Evolutionary conservation across 2,888 invertebrate species (phyloP), one percentile per base, ranked within the genome.

Genomic region (Sinodicranocentrus sp.): DNA sequence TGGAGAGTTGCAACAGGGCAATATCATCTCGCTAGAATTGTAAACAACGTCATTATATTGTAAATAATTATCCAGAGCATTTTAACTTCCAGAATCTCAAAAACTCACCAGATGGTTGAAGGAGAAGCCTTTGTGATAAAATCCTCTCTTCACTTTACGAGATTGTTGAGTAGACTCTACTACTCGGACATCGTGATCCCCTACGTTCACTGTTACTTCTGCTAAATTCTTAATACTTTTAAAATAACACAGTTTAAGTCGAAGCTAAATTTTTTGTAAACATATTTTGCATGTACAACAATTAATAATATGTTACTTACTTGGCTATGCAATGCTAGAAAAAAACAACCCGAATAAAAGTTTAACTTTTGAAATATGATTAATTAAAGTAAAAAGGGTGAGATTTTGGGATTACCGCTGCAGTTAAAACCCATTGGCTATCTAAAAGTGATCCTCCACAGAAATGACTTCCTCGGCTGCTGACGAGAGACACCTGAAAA

Each of bases 121-220:
- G 89, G 96, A 95, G 89, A 96, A 96, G 26, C 95, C 95, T 89
- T 94, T 93, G 90, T 96, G 96, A 70, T 96, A 92, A 15, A 96
- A 95, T 1, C 96, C 94, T 85, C 96, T 92, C 89, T 95, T 95
- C 71, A 96, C 95, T 89, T 94, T 94, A 89, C 95, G 93, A 88
- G 95, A 95, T 25, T 96, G 90, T 89, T 96, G 96, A 80, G 93
- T 92, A 1, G 94, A 94, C 90, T 96, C 96, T 1, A 92, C 91
- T 0, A 93, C 93, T 89, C 93, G 94, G 73, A 96, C 95, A 89
- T 97, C 95, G 90, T 96, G 93, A 90, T 96, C 97, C 3, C 96
- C 96, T 19, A 97, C 92, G 87, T 95, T 92, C 0, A 95, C 95
- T 0, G 95, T 95, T 75, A 97, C 89, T 71, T 95, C 93, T 0